Base-by-base conservation (phyloP, 2,888 invertebrate genomes). In the Napeogenes inachia region DNA sequence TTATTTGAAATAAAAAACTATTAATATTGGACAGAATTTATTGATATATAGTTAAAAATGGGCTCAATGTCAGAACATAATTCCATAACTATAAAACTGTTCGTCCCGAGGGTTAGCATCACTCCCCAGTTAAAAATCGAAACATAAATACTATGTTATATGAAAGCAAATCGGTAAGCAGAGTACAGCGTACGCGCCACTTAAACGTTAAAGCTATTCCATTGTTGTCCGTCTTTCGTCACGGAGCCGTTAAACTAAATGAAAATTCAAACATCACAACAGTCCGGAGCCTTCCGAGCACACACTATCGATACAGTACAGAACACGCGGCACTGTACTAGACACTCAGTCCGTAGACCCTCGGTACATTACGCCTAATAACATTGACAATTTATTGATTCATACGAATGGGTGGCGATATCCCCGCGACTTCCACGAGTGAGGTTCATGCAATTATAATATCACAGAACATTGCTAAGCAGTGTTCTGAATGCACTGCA, bases 141-240 rank as follows among this genome's bases (percentile, higher is more conserved):
- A 89, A 88, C 89, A 87, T 89, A 89, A 88, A 87, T 83, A 88
- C 86, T 88, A 89, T 88, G 88, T 89, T 89, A 88, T 82, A 79
- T 73, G 72, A 82, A 84, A 84, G 85, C 85, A 76, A 68, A 78
- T 68, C 82, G 71, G 77, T 76, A 82, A 84, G 87, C 85, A 73
- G 80, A 76, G 75, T 80, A 79, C 77, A 76, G 73, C 78, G 70
- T 73, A 75, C 75, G 72, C 73, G 71, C 72, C 76, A 74, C 78
- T 77, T 66, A 64, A 50, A 68, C 59, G 59, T 76, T 75, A 84
- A 82, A 84, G 82, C 85, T 84, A 80, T 78, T 75, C 77, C 76
- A 75, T 73, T 76, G 72, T 74, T 74, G 78, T 82, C 79, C 78
- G 71, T 77, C 72, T 72, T 70, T 68, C 68, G 63, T 60, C 63